Percentiles rank a stretch among this genome's conserved stretches.
These are phyloP conservation scores for Argentina silus DNA, from an alignment of 2,797 vertebrate genomes.

Conservation along the genomic window DNA sequence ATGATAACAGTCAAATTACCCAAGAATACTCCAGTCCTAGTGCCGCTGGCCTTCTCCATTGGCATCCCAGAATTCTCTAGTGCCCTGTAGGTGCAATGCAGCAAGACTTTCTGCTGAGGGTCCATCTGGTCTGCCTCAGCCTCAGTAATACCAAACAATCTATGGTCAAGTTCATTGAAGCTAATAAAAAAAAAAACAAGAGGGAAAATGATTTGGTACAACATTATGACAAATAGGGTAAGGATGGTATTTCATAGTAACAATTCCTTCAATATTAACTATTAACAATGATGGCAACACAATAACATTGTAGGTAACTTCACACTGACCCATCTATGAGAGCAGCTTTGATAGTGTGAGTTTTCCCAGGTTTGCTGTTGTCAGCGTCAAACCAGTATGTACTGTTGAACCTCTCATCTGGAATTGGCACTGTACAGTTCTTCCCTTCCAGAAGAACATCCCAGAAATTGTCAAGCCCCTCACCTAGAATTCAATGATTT, in stretches of 20 bases:
- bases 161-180: constrained; percentile 76
- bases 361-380: constrained; percentile 80
- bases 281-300: no score
- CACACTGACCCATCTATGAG: constrained; percentile 78
- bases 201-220: background rate
- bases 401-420: constrained; percentile 77
- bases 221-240: background rate
- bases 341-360: constrained; percentile 73
- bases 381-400: constrained; percentile 80
- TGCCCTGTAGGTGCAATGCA: constrained; percentile 83
- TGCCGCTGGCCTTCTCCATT: constrained; percentile 80
- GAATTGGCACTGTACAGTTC: constrained; percentile 81
- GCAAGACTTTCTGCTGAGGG: constrained; percentile 84
- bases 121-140: constrained; percentile 83
- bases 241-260: no score
- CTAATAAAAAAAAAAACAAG: background rate
- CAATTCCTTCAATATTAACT: no score
- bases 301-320: background rate
- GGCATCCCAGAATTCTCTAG: constrained; percentile 83
- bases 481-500: constrained; percentile 53
- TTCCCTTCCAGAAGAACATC: constrained; percentile 79
- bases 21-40: constrained; percentile 82
- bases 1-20: constrained; percentile 60
- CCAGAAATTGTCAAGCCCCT: constrained; percentile 78
- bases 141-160: constrained; percentile 82